Base-by-base conservation (phyloP, 2,113 vertebrate species). In the Cavia porcellus region DNA sequence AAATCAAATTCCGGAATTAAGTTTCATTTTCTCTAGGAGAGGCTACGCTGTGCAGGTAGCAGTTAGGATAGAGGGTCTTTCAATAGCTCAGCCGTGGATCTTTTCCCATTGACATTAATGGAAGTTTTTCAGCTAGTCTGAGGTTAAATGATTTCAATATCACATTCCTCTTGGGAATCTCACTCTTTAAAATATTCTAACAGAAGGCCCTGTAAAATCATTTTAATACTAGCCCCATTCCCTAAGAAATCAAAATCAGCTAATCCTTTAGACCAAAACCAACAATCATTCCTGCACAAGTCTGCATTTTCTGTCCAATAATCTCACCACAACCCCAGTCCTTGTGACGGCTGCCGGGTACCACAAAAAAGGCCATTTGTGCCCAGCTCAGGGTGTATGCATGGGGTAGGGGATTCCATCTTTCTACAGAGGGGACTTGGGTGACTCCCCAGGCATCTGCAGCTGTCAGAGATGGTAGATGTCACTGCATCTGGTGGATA, bases 101-200 rank as follows among this genome's bases (percentile, higher is more conserved):
- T 68, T 5, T 38, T 28, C 86, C 81, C 74, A 86, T 57, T 89
- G 57, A 86, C 22, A 17, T 89, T n/a, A 2, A 84, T 52, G 35
- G 47, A 84, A 86, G 87, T 92, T 25, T 86, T 89, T 95, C 57
- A 96, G 38, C 66, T 3, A 3, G 15, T 62, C 30, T 81, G 20
- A 86, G 84, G n/a, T 70, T 68, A 92, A 92, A 55, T 95, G 47
- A 80, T 87, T 96, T 95, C 75, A 92, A 42, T 83, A 74, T 96
- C 66, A 92, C 45, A 68, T 75, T 20, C 92, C 30, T 75, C n/a
- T 90, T 85, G 17, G 11, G 3, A 55, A 52, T 1, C 1, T 38
- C 10, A 61, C 9, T 86, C 85, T 80, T 32, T 61, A 70, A 94
- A 89, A 45, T 95, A 61, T 45, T 7, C 12, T 86, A 94, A 84